Evolutionary conservation across 2,797 vertebrate species (phyloP), one percentile per base, ranked within the genome.

Genomic region (Yasuhikotakia modesta): DNA sequence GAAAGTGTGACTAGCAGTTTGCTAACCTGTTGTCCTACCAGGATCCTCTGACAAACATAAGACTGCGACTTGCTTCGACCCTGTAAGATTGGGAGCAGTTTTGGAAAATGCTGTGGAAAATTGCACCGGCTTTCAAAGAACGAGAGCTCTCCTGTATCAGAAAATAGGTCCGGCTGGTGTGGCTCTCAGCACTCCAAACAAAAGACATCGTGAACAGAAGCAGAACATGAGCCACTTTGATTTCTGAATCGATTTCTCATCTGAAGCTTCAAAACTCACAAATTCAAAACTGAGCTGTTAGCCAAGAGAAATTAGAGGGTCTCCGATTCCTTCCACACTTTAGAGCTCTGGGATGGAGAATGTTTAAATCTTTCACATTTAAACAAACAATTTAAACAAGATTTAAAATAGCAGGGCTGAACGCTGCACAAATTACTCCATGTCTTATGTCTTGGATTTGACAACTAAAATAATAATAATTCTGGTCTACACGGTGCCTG

Each of bases 241-340:
- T 87, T 82, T 78, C 78, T 73, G 77, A 73, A 83, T 81, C 84
- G 82, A 86, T 87, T 85, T 82, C 79, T 79, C 35, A 73, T 50
- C 67, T 73, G 64, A 67, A 67, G n/a, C n/a, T n/a, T 39, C 81
- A 85, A 86, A 86, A 79, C 46, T 81, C 64, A 22, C 66, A 79
- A 79, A 80, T 73, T 77, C 61, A 72, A 85, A 73, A 79, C 48
- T 21, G 60, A 84, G 80, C 72, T 70, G 24, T 55, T 58, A 57
- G 30, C 32, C 58, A 68, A 53, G 16, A 76, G 57, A 50, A 83
- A 81, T 60, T 70, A 53, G 74, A 83, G 64, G 63, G 76, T 61
- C 61, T 70, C 52, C 60, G 65, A 82, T 75, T 73, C 46, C 72
- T 60, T 22, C 46, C 48, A 78, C 68, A 78, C 68, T 60, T 71